Evolutionary conservation across 1,140 invertebrate species (phyloP).

Genomic region (Anoplolepis gracilipes): DNA sequence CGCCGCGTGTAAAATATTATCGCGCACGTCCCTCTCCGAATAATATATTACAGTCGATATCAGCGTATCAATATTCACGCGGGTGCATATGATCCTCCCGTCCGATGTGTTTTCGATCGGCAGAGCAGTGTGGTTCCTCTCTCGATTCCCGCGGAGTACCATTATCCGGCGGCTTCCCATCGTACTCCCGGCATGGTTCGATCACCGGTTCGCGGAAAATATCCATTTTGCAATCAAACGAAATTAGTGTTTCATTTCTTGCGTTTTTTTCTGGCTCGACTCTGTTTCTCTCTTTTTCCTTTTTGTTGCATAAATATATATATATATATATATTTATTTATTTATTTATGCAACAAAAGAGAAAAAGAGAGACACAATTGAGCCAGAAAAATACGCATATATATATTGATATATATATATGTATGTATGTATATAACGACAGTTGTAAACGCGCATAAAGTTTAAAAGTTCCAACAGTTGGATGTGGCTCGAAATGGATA

Average conservation of each 20-base stretch:
- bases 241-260: slow-evolving; percentile 57
- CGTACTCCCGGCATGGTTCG: slow-evolving; percentile 45
- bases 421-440: no score
- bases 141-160: slow-evolving; percentile 26
- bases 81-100: slow-evolving; percentile 42
- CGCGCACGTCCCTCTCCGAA: slow-evolving; percentile 31
- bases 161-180: slow-evolving; percentile 53
- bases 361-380: no score
- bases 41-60: slow-evolving; percentile 58
- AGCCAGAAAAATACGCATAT: no score
- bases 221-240: slow-evolving; percentile 56
- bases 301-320: background rate
- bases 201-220: slow-evolving; percentile 57
- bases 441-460: slow-evolving; percentile 10
- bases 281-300: background rate
- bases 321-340: no score
- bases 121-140: slow-evolving; percentile 12
- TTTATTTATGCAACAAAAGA: no score
- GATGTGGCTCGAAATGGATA: slow-evolving; percentile 12
- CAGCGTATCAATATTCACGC: slow-evolving; percentile 57
- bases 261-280: slow-evolving; percentile 34
- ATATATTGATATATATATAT: no score
- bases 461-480: slow-evolving; percentile 6
- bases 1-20: slow-evolving; percentile 61
- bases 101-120: slow-evolving; percentile 56